Evolutionary conservation across 1,140 invertebrate species (phyloP), one percentile per base, ranked within the genome.

Genomic region (Aethina tumida): DNA sequence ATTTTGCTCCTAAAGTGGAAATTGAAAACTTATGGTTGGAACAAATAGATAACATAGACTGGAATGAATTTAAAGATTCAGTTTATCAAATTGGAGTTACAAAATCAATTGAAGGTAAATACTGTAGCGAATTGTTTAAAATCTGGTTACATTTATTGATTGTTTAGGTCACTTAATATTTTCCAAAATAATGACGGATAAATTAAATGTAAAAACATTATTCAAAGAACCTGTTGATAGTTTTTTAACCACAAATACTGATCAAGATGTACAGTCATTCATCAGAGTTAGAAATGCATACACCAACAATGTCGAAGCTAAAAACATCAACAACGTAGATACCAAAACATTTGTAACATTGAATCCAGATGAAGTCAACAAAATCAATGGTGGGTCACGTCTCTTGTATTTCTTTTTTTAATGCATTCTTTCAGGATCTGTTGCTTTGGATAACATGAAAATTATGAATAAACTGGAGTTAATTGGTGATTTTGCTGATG

Each of bases 21-120:
- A 47, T 55, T 16, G 33, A 46, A 24, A 40, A 56, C 36, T 41
- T 59, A 17, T 16, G 36, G n/a, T 52, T 55, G 2, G 41, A 55
- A 19, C 40, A 22, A 13, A 52, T 59, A 12, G 49, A 57, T 30
- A 32, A 30, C 20, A 42, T 59, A 6, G 24, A 48, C 17, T 57
- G 51, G 50, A 35, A 47, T 12, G 19, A 41, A 8, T 59, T 59
- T 24, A 38, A 39, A 42, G 24, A 47, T 32, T 43, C 43, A 4
- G 43, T 54, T 28, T 59, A 55, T 30, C 46, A 39, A 18, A 42
- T 50, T 36, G 49, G 46, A n/a, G 12, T 27, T 12, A 44, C 31
- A 22, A 35, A 47, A 19, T 41, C 14, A 17, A 57, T 56, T 14
- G 29, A 8, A 21, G 47, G 46, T 52, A 22, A 0, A 19, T 13